Base-by-base conservation (phyloP, 2,888 invertebrate genomes). In the Agapostemon virescens region DNA sequence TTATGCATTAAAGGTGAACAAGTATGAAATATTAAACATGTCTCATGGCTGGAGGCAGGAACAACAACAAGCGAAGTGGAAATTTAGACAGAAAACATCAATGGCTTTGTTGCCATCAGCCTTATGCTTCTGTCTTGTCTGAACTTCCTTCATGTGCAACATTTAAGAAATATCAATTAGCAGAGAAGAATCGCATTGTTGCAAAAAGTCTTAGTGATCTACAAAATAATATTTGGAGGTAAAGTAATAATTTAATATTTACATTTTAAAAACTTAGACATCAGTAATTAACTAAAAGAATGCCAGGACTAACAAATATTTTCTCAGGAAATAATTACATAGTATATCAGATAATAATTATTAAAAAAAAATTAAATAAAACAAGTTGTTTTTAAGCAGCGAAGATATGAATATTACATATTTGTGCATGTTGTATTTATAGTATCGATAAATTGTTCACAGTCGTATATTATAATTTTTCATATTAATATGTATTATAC, bases 41-140 rank as follows among this genome's bases (percentile, higher is more conserved):
- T 89, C 91, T 90, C 90, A 92, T 92, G 92, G 92, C 92, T 92
- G 90, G 90, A 91, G 90, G 91, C 88, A 89, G 87, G 88, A 88
- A 85, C 87, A 90, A 79, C 82, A 84, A 83, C 86, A 89, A 88
- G 86, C 89, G 88, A 90, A 89, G 90, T 90, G 91, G 88, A 90
- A 90, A 89, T 89, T 89, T 90, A 87, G 89, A 90, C 87, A 90
- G 88, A 89, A 88, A 84, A 78, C 86, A 83, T 81, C 84, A 86
- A 80, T 89, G 88, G 88, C 87, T 86, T 67, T 84, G 85, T 83
- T 86, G 85, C 86, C 81, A 83, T 85, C 85, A 83, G 71, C 87
- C 84, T 83, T 85, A 78, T 74, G 80, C 84, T 75, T 84, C 86
- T 87, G 85, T 82, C 79, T 81, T 82, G 73, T 79, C 84, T 72